phyloP scores from a whole-genome alignment of 2,113 vertebrate genomes.

The Sturnus vulgaris region DNA sequence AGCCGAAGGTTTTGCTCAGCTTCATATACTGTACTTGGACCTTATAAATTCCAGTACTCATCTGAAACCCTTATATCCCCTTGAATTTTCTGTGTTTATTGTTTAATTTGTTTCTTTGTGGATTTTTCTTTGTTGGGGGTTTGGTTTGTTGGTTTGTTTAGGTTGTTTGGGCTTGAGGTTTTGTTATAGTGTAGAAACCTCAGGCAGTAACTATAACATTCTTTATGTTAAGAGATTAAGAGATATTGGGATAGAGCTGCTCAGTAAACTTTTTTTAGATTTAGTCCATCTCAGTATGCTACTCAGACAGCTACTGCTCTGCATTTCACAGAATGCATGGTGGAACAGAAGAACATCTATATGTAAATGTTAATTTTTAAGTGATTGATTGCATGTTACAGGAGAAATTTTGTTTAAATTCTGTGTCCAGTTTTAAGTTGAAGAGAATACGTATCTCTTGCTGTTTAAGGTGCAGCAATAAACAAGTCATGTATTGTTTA shows the following conservation, averaged over 20 bases:
- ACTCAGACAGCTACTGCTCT: neutral
- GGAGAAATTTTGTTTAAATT: neutral
- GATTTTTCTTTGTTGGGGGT: neutral
- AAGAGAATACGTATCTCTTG: neutral
- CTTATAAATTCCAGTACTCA: neutral
- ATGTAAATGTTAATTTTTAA: neutral
- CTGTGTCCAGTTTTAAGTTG: neutral
- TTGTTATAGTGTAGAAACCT: neutral
- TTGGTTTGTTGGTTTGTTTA: neutral
- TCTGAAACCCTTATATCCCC: neutral
- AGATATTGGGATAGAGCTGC: neutral
- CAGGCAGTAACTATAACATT: neutral
- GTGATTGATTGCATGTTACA: neutral
- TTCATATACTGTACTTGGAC: neutral
- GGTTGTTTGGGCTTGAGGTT: neutral
- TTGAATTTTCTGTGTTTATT: neutral
- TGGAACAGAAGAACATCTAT: neutral
- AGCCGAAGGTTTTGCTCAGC: neutral
- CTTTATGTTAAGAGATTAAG: neutral
- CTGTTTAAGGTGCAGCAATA: neutral
- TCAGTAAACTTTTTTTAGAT: neutral
- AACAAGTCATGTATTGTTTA: neutral
- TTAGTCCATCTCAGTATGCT: neutral
- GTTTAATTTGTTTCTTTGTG: neutral
- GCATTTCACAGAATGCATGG: neutral